Base-by-base conservation (phyloP, 1,140 invertebrate species). In the Monochamus saltuarius region DNA sequence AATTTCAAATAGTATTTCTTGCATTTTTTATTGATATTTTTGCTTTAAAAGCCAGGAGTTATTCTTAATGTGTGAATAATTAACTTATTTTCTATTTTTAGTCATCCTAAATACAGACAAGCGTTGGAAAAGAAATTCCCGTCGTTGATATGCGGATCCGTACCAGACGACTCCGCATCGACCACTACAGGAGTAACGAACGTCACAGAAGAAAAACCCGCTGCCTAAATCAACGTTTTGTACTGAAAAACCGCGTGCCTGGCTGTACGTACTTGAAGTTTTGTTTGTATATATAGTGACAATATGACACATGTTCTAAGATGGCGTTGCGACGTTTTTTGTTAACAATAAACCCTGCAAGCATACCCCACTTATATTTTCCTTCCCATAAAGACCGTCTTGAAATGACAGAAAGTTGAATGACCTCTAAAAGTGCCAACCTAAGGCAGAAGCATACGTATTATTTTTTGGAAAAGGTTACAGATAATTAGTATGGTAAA, bases 101-200 rank as follows among this genome's bases (percentile, higher is more conserved):
- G 88, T 69, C 89, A 91, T 80, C 88, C 88, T 16, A 89, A 89
- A 71, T 91, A 90, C 71, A 82, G 87, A 67, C 77, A 84, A 62
- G 89, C 87, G 42, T 76, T 91, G 40, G 80, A 85, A 61, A 81
- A 86, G 75, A 89, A 84, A 74, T 89, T 88, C 76, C 89, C 89
- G 61, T 85, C 82, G 60, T 77, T 88, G 66, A 81, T 82, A 10
- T 88, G 87, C 68, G 75, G 78, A 49, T 58, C 77, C 76, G 70
- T 73, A 75, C 29, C 71, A 75, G 81, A 81, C 42, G 85, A 86
- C 39, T 72, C 75, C 36, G 78, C 77, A 51, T 82, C 84, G 2
- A 82, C 83, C 13, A 82, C 78, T 7, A 83, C 83, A 4, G 82
- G 78, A 11, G 76, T 76, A 42, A 83, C 83, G 35, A 80, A 80